A percentile compares a stretch with the other conserved stretches of the same genome.
Evolutionary conservation across 2,888 invertebrate genomes (phyloP).

Genomic region (Bombylius major): DNA sequence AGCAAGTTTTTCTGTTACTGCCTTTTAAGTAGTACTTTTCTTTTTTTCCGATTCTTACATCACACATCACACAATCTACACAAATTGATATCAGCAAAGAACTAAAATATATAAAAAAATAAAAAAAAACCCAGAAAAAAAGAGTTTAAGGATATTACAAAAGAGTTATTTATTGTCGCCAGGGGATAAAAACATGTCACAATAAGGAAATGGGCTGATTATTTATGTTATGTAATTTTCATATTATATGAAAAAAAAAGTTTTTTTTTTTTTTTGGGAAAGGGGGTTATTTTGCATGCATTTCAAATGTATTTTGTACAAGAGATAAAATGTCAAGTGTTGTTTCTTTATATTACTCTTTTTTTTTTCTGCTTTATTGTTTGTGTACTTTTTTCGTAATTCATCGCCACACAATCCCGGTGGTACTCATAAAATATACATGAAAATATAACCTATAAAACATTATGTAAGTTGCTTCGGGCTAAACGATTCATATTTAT

Average conservation of each 20-base stretch:
- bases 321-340: background rate
- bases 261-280: background rate
- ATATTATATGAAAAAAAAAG: slow-evolving; percentile 7
- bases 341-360: background rate
- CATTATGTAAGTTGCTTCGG: no score
- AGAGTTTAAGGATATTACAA: background rate
- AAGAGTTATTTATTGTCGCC: slow-evolving; percentile 21
- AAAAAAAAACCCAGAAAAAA: no score
- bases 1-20: no score
- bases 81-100: slow-evolving; percentile 16
- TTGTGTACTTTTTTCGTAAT: no score
- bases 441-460: no score
- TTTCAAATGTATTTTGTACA: background rate
- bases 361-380: background rate
- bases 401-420: no score
- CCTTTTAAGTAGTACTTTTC: no score
- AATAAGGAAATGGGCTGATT: slow-evolving; percentile 18
- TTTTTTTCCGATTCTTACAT: background rate
- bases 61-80: background rate
- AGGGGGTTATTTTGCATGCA: background rate
- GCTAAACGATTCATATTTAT: no score
- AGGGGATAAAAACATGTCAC: slow-evolving; percentile 19
- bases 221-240: slow-evolving; percentile 21
- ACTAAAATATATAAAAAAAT: no score
- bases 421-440: no score